Evolutionary conservation across 30 jellyfish, hydroid and myxozoan species (phyloP).

Genomic region (Aurelia sp.): DNA sequence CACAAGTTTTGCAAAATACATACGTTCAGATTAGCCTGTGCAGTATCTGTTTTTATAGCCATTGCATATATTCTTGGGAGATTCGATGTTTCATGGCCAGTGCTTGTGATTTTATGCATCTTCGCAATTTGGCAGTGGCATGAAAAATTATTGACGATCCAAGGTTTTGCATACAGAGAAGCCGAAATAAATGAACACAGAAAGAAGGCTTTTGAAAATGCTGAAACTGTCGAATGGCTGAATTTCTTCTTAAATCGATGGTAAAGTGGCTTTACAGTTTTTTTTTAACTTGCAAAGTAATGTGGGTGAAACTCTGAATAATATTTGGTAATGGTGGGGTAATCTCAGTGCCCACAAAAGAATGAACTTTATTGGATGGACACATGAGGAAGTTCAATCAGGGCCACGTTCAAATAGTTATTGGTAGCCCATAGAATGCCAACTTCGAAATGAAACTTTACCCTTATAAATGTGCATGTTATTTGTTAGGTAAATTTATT

Average conservation of each 20-base stretch:
- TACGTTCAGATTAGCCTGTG: constrained; percentile 73
- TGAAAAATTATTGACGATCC: constrained; percentile 65
- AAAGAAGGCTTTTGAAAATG: constrained; percentile 85
- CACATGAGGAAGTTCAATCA: no score
- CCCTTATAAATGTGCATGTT: no score
- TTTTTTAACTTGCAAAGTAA: no score
- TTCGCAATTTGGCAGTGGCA: constrained; percentile 93
- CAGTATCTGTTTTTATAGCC: constrained; percentile 71
- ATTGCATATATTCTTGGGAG: constrained; percentile 80
- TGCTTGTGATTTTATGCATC: constrained; percentile 65
- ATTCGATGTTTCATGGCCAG: constrained; percentile 76
- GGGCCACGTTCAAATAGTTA: no score
- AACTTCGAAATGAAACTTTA: no score
- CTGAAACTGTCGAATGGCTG: constrained; percentile 98
- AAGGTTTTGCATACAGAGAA: constrained; percentile 83
- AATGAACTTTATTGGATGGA: no score
- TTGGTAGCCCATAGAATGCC: no score
- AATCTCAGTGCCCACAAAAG: no score
- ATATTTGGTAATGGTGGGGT: no score
- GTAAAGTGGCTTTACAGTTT: constrained; percentile 26
- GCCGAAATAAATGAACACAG: constrained; percentile 92
- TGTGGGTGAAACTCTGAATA: no score
- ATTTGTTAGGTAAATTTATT: no score
- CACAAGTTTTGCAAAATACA: constrained; percentile 60
- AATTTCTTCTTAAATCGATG: constrained; percentile 91